These are phyloP conservation scores for Drosophila infuscata DNA, from an alignment of 2,888 invertebrate genomes.

Conservation along the genomic window DNA sequence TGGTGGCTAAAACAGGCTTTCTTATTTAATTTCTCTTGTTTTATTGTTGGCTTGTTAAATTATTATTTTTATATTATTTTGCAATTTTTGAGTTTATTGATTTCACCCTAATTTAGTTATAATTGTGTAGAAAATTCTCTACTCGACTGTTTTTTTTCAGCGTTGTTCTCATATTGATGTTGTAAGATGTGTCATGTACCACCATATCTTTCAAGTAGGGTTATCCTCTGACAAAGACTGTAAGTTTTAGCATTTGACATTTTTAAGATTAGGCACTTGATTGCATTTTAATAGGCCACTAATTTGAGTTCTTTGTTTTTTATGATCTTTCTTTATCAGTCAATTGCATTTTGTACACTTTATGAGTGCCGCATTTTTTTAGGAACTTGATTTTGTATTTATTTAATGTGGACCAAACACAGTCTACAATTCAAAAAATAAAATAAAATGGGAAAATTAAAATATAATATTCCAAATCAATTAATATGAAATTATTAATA, in stretches of 20 bases:
- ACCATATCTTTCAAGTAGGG: conserved; percentile 12
- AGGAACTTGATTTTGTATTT: too few relatives aligned
- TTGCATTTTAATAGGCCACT: conserved; percentile 20
- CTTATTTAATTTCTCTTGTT: conserved; percentile 1
- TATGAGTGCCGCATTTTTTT: not conserved
- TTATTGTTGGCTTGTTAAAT: conserved; percentile 1
- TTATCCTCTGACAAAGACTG: conserved; percentile 21
- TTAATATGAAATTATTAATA: not conserved
- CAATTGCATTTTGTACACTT: not conserved
- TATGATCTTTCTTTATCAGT: conserved; percentile 5
- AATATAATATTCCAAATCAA: not conserved
- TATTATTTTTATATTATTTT: conserved; percentile 17
- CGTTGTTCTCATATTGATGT: not conserved
- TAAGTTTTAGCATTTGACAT: conserved; percentile 13
- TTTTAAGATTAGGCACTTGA: conserved; percentile 7
- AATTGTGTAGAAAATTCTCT: not conserved
- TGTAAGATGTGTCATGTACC: not conserved
- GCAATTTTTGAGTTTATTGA: conserved; percentile 14
- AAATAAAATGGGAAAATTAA: not conserved
- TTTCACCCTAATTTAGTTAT: conserved; percentile 9
- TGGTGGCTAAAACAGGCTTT: not conserved
- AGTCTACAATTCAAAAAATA: not conserved
- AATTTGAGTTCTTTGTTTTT: conserved; percentile 20
- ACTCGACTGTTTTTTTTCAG: not conserved
- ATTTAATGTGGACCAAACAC: not conserved